Evolutionary conservation across 2,888 invertebrate species (phyloP).

Genomic region (Keiferia lycopersicella): DNA sequence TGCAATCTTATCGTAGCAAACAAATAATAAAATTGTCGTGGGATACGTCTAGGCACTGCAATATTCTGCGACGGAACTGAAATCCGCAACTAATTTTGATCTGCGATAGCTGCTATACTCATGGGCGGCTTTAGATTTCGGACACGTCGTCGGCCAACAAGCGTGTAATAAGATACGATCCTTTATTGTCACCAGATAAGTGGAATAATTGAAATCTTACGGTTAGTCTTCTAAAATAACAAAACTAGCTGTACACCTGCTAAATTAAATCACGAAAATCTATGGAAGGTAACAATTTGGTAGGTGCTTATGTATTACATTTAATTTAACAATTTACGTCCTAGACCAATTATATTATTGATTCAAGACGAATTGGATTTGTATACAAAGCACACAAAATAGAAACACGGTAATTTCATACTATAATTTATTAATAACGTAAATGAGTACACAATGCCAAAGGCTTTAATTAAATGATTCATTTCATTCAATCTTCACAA

Average conservation of each 20-base stretch:
- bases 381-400: too few species aligned
- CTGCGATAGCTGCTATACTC: background rate
- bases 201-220: background rate
- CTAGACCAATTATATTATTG: background rate
- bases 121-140: background rate
- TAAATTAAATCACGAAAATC: background rate
- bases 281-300: background rate
- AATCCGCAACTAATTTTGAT: slow-evolving; percentile 6
- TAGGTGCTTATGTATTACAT: background rate
- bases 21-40: slow-evolving; percentile 60
- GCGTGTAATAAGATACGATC: slow-evolving; percentile 2
- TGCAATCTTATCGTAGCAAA: slow-evolving; percentile 73
- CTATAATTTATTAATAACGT: slow-evolving; percentile 82
- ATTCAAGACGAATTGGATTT: background rate
- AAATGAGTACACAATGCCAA: slow-evolving; percentile 82
- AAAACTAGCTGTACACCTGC: background rate
- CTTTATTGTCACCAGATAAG: background rate
- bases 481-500: slow-evolving; percentile 76
- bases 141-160: slow-evolving; percentile 6
- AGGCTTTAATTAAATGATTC: slow-evolving; percentile 79
- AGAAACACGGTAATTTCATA: slow-evolving; percentile 56
- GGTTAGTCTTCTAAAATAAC: background rate
- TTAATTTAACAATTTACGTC: background rate
- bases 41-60: slow-evolving; percentile 48
- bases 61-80: background rate